Conservation (phyloP, 2,113 vertebrate species). For the Leptobrachium ailaonicum region DNA sequence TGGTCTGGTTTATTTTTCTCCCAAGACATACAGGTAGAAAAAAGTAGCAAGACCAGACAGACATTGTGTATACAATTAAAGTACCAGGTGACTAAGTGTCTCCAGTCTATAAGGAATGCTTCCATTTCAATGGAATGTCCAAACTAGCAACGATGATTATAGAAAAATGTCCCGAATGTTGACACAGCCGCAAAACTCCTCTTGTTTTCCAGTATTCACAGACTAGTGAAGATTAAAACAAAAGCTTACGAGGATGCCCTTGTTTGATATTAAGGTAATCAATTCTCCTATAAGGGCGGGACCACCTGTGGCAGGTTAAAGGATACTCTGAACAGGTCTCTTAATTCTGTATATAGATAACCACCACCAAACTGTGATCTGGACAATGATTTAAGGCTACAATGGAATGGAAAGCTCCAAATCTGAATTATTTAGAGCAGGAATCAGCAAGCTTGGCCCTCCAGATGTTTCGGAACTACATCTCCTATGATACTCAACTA, state of each 20-base stretch:
- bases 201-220: background rate
- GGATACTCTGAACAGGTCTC: too few species aligned
- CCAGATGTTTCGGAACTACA: too few species aligned
- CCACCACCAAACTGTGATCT: too few species aligned
- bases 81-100: background rate
- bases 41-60: background rate
- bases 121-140: constrained; percentile 15
- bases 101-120: background rate
- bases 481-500: too few species aligned
- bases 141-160: background rate
- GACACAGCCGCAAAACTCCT: constrained; percentile 10
- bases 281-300: background rate
- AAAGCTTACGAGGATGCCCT: background rate
- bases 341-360: too few species aligned
- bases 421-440: too few species aligned
- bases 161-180: constrained; percentile 14
- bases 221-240: background rate
- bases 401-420: too few species aligned
- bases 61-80: constrained; percentile 2
- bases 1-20: background rate
- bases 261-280: background rate
- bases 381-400: too few species aligned
- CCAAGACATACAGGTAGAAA: background rate
- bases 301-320: too few species aligned
- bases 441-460: too few species aligned